These are phyloP conservation scores for Noturus placidus DNA, from an alignment of 2,113 vertebrate species.

Conservation along the genomic window DNA sequence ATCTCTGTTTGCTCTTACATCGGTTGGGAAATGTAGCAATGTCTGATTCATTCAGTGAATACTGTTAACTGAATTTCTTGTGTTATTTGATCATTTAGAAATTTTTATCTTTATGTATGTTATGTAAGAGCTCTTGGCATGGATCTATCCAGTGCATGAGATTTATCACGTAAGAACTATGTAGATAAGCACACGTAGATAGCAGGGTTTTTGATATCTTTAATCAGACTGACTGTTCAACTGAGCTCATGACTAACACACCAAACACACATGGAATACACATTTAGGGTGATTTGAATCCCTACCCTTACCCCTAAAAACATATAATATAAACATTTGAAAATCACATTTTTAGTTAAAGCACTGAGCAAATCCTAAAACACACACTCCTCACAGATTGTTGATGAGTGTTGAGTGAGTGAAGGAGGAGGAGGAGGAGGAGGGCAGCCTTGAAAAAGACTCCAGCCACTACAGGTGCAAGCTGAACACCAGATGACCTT, in stretches of 20 bases:
- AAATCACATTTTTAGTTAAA: background rate
- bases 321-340: background rate
- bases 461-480: conserved; percentile 71
- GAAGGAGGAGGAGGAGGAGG: conserved; percentile 44
- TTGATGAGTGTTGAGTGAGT: background rate
- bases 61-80: too few relatives aligned
- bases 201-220: background rate
- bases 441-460: conserved; percentile 49
- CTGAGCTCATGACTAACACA: background rate
- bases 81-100: too few relatives aligned
- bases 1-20: too few relatives aligned
- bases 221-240: background rate
- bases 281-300: background rate
- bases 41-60: too few relatives aligned
- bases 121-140: too few relatives aligned
- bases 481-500: conserved; percentile 70
- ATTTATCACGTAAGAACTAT: background rate
- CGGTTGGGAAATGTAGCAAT: too few relatives aligned
- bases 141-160: background rate
- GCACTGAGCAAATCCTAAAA: background rate
- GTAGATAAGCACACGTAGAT: background rate
- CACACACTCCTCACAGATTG: background rate
- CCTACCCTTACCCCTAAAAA: background rate
- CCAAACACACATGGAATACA: background rate
- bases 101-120: too few relatives aligned